Evolutionary conservation across 2,797 vertebrate species (phyloP).

Genomic region (Sebastes paucispinis): DNA sequence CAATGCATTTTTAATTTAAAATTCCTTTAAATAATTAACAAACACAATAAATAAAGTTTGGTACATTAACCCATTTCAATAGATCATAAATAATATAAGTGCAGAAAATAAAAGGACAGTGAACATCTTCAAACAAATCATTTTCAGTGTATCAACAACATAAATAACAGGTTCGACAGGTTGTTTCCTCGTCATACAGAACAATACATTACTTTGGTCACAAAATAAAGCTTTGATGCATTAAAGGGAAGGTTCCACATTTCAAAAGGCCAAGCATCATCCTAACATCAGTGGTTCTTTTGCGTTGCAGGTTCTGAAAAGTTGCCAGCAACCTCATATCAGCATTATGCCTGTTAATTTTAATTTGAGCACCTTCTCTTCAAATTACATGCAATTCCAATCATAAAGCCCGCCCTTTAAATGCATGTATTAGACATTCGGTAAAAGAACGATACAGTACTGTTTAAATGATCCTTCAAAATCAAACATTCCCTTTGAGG

Average conservation of each 20-base stretch:
- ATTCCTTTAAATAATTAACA: constrained; percentile 53
- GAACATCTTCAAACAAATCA: constrained; percentile 32
- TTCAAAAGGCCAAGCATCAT: constrained; percentile 13
- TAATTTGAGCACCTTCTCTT: constrained; percentile 10
- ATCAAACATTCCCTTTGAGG: constrained; percentile 33
- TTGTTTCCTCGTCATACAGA: constrained; percentile 33
- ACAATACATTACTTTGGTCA: constrained; percentile 75
- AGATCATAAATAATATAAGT: constrained; percentile 47
- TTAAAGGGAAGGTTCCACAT: constrained; percentile 34
- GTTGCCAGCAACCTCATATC: constrained; percentile 45
- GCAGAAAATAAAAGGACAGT: constrained; percentile 40
- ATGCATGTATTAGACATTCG: neutral
- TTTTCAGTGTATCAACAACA: constrained; percentile 52
- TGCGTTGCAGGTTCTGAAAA: constrained; percentile 32
- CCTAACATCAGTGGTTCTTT: constrained; percentile 13
- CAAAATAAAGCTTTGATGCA: constrained; percentile 50
- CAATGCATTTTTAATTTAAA: constrained; percentile 72
- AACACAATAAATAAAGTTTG: constrained; percentile 57
- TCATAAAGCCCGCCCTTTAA: constrained; percentile 24
- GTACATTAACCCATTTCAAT: constrained; percentile 37
- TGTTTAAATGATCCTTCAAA: constrained; percentile 27
- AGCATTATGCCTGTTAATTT: neutral
- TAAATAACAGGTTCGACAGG: constrained; percentile 34
- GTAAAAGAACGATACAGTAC: constrained; percentile 12
- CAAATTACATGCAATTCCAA: constrained; percentile 15